These are phyloP conservation scores for Channa argus DNA, from an alignment of 2,113 vertebrate genomes.

Conservation along the genomic window DNA sequence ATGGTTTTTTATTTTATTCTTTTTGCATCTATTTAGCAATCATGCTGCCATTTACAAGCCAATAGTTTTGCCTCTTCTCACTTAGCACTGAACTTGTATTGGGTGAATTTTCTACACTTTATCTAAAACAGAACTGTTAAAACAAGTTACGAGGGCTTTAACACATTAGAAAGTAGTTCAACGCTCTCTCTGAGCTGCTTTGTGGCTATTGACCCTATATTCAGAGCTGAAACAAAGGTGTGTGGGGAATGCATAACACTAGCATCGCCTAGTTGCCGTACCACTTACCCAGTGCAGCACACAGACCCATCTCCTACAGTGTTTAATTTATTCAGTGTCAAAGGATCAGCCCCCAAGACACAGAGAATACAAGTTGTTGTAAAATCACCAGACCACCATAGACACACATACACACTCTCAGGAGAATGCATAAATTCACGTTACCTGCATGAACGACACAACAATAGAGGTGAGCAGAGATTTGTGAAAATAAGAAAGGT, in stretches of 20 bases:
- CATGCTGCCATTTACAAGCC: too few species aligned
- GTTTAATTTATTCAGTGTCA: constrained; percentile 73
- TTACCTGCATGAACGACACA: constrained; percentile 43
- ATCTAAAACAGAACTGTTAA: constrained; percentile 43
- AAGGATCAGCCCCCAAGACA: constrained; percentile 65
- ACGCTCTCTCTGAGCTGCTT: constrained; percentile 12
- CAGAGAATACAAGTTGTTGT: constrained; percentile 58
- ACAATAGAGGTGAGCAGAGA: constrained; percentile 36
- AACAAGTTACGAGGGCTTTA: constrained; percentile 36
- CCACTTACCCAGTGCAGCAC: constrained; percentile 31
- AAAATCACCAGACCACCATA: constrained; percentile 50
- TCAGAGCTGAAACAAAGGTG: constrained; percentile 30
- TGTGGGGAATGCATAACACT: constrained; percentile 51
- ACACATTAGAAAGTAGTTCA: constrained; percentile 50
- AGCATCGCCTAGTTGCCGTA: constrained; percentile 42
- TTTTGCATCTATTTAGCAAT: too few species aligned
- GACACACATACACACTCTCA: constrained; percentile 1
- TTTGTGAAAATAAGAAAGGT: constrained; percentile 19
- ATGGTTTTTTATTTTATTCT: too few species aligned
- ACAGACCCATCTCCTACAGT: constrained; percentile 42
- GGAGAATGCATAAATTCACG: constrained; percentile 25
- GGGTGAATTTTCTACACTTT: constrained; percentile 43
- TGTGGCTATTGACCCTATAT: constrained; percentile 21
- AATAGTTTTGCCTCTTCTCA: too few species aligned
- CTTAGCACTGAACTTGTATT: background rate